A percentile compares a stretch with the other conserved stretches of the same genome.
Conservation (phyloP, 2,797 vertebrate species). For the Ceryle rudis region DNA sequence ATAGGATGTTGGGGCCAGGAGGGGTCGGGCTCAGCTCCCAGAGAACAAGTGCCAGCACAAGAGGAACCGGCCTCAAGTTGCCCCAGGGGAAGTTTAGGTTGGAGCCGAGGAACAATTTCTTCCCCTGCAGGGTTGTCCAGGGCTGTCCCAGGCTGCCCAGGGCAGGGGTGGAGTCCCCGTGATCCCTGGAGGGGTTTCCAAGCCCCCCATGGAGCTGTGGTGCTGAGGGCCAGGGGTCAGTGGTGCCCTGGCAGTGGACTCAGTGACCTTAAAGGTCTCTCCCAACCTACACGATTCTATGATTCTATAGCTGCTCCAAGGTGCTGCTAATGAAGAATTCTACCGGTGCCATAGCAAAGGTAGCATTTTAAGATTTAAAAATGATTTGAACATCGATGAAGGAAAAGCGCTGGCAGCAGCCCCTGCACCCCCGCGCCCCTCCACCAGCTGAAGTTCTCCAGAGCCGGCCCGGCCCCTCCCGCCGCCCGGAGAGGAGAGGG, state of each 20-base stretch:
- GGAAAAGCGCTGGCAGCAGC: background rate
- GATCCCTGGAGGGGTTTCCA: background rate
- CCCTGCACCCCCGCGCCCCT: background rate
- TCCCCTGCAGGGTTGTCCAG: too few relatives aligned
- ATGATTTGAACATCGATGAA: background rate
- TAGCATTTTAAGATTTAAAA: background rate
- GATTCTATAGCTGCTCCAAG: background rate
- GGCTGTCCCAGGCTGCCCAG: too few relatives aligned
- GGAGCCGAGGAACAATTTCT: background rate
- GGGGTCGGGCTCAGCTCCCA: too few relatives aligned
- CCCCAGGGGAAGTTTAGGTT: background rate
- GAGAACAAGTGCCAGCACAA: too few relatives aligned
- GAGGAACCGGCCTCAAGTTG: too few relatives aligned
- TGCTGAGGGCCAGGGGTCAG: background rate
- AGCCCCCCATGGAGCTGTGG: background rate
- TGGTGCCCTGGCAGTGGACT: background rate
- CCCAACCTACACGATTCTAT: too few relatives aligned
- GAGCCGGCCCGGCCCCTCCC: background rate
- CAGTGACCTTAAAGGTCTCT: background rate
- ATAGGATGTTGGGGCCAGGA: too few relatives aligned
- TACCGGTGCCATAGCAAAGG: fast-evolving
- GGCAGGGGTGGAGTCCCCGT: background rate
- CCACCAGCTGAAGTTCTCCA: background rate
- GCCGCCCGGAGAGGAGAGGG: background rate
- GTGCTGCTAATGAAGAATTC: background rate